A percentile compares a stretch with the other conserved stretches of the same genome.
These are phyloP conservation scores for Pterocles orientalis DNA, from an alignment of 2,113 vertebrate genomes.

Conservation along the genomic window DNA sequence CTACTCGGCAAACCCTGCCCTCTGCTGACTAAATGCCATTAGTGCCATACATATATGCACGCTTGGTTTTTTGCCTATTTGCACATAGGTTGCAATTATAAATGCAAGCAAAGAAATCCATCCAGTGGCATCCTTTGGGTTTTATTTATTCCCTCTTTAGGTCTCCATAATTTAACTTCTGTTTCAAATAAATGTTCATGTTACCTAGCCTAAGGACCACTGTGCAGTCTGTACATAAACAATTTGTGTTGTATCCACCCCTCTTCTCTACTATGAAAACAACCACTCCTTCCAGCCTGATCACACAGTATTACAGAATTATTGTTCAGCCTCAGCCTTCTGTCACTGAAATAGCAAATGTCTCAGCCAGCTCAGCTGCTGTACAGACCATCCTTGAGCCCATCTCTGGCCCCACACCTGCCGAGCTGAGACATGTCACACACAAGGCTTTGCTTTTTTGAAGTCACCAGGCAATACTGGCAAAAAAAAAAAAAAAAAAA, in stretches of 20 bases:
- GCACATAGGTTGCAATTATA: background rate
- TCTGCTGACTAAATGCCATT: slow-evolving; percentile 66
- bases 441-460: background rate
- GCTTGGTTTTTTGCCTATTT: background rate
- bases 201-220: background rate
- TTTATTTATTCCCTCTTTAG: background rate
- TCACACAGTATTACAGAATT: background rate
- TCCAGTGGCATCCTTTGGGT: background rate
- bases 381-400: background rate
- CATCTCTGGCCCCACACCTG: background rate
- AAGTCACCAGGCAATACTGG: background rate
- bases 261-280: background rate
- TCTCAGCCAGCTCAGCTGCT: background rate
- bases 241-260: background rate
- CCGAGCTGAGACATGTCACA: background rate
- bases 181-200: background rate
- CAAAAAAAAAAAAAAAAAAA: background rate
- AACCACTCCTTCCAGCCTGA: background rate
- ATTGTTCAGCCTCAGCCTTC: background rate
- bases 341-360: background rate
- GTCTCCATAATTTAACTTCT: background rate
- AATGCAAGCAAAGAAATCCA: background rate
- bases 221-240: background rate
- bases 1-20: slow-evolving; percentile 74
- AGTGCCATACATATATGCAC: background rate